Conservation (phyloP, 2,797 vertebrate species). For the Morus bassanus region DNA sequence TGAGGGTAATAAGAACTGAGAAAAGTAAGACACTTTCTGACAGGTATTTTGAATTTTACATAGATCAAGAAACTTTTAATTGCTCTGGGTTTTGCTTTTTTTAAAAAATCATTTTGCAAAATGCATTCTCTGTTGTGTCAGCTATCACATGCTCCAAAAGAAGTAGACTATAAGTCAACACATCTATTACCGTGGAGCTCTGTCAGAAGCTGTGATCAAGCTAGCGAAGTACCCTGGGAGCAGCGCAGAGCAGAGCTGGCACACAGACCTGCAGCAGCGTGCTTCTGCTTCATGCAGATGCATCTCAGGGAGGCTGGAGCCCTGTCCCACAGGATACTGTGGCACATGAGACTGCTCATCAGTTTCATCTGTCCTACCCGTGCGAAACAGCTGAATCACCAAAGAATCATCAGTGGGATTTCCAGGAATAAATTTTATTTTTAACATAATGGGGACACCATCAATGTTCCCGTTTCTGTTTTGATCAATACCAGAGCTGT, state of each 20-base stretch:
- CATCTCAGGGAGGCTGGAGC: not conserved
- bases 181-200: not conserved
- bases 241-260: not conserved
- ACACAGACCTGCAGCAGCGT: rapidly evolving
- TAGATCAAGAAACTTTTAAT: not conserved
- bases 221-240: not conserved
- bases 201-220: not conserved
- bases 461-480: not conserved
- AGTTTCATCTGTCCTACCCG: not conserved
- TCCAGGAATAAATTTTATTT: not conserved
- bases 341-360: not conserved
- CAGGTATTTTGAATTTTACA: not conserved
- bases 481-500: not conserved
- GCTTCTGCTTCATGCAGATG: rapidly evolving
- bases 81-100: not conserved
- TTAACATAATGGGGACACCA: not conserved
- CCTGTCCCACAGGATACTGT: not conserved
- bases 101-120: not conserved
- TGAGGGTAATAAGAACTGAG: not conserved
- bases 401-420: not conserved
- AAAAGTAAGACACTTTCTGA: not conserved
- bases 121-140: not conserved
- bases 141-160: not conserved
- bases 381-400: not conserved
- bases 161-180: not conserved